Evolutionary conservation across 2,888 invertebrate species (phyloP).

Genomic region (Allolobophora icterica): DNA sequence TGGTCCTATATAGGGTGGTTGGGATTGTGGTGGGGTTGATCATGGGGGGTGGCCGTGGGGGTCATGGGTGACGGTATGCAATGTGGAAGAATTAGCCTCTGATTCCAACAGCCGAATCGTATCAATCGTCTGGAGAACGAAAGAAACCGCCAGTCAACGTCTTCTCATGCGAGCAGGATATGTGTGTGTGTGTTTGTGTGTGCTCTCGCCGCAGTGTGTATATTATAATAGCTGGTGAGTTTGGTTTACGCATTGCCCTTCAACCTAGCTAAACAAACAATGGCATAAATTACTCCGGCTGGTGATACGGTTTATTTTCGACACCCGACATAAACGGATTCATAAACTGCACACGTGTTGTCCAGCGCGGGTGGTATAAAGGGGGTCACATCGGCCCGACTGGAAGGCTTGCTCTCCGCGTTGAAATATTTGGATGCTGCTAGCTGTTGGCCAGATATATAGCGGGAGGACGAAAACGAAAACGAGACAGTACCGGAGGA

Average conservation of each 20-base stretch:
- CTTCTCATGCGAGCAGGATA: neutral
- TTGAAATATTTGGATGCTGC: conserved; percentile 4
- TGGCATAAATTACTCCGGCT: neutral
- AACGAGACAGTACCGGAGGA: neutral
- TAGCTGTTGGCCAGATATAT: neutral
- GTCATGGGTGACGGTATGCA: neutral
- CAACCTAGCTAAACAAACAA: conserved; percentile 17
- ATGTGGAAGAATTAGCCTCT: neutral
- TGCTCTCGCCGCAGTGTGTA: neutral
- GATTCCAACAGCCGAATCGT: neutral
- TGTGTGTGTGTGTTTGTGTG: neutral
- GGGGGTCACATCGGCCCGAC: neutral
- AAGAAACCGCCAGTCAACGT: conserved; percentile 8
- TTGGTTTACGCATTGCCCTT: conserved; percentile 17
- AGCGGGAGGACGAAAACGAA: neutral
- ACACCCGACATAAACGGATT: conserved; percentile 1
- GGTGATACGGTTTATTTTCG: neutral
- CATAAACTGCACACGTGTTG: conserved; percentile 17
- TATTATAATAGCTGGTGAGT: neutral
- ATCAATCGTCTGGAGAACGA: neutral
- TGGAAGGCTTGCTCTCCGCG: neutral
- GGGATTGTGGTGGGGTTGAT: too few relatives aligned
- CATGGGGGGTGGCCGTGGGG: neutral
- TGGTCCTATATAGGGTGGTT: too few relatives aligned
- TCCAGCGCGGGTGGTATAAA: conserved; percentile 4